phyloP scores from a whole-genome alignment of 1,140 invertebrate species.

The Drosophila ambigua region DNA sequence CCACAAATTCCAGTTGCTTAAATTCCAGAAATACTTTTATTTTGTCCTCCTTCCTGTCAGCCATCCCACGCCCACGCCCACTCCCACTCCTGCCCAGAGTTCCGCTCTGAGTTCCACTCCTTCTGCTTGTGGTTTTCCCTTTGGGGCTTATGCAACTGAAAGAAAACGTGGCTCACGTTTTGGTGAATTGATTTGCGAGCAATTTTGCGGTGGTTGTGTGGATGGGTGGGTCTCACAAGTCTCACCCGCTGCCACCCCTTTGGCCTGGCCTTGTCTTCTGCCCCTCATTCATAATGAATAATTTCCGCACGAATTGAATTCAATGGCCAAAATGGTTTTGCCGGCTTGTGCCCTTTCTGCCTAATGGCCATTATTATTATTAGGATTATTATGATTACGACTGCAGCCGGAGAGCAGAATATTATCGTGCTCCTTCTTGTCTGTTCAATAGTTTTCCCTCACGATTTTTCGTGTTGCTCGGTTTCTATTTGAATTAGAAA shows the following conservation, averaged over 20 bases:
- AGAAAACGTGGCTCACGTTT: conserved; percentile 55
- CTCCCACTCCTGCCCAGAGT: not conserved
- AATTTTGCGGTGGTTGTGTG: conserved; percentile 29
- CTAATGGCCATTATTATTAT: conserved; percentile 78
- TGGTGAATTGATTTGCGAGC: conserved; percentile 73
- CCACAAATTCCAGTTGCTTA: conserved; percentile 55
- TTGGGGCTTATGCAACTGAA: conserved; percentile 59
- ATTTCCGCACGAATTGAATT: conserved; percentile 77
- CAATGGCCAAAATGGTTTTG: conserved; percentile 71
- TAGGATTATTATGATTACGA: conserved; percentile 75
- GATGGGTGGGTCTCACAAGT: conserved; percentile 13
- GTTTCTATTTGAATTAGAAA: conserved; percentile 31
- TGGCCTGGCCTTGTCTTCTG: conserved; percentile 30
- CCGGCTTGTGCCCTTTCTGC: conserved; percentile 61
- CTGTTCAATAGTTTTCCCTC: conserved; percentile 47
- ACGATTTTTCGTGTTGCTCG: conserved; percentile 1
- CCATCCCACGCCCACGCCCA: not conserved
- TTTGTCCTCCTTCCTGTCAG: conserved; percentile 26
- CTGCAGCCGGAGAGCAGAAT: conserved; percentile 36
- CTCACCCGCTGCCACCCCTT: conserved; percentile 14
- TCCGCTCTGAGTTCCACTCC: not conserved
- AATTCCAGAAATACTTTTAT: conserved; percentile 73
- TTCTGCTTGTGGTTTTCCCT: conserved; percentile 7
- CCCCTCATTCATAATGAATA: conserved; percentile 73
- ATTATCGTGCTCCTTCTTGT: conserved; percentile 27